A percentile compares a stretch with the other conserved stretches of the same genome.
Conservation (phyloP, 2,797 vertebrate genomes). For the Scolopax rusticola region DNA sequence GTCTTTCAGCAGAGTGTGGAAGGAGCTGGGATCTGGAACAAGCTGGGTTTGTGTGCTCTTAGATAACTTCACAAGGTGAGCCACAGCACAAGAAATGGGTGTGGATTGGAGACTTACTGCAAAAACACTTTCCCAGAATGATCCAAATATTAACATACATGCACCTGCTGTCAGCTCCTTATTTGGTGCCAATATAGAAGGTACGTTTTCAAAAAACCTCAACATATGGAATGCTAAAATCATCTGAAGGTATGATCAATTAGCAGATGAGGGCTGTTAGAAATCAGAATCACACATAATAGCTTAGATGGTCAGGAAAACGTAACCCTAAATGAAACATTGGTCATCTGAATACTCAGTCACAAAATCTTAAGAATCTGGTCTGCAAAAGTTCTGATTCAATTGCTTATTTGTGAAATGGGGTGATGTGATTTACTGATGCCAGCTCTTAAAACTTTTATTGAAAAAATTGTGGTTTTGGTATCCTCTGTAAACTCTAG, state of each 20-base stretch:
- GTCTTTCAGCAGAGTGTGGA: not conserved
- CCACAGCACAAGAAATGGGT: not conserved
- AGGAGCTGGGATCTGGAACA: not conserved
- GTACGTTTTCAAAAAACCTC: not conserved
- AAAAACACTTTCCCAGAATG: not conserved
- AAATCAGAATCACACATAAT: not conserved
- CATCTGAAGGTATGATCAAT: not conserved
- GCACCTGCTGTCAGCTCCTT: not conserved
- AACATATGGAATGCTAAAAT: not conserved
- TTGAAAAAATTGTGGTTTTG: not conserved
- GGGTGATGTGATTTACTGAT: not conserved
- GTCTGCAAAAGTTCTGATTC: not conserved
- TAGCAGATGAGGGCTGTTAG: not conserved
- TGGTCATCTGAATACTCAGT: not conserved
- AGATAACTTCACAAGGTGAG: not conserved
- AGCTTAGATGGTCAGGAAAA: not conserved
- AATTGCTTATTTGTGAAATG: not conserved
- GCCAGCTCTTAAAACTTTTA: not conserved
- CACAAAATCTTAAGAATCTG: not conserved
- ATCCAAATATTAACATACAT: not conserved
- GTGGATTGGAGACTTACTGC: not conserved
- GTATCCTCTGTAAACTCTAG: not conserved
- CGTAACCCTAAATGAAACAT: not conserved
- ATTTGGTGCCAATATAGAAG: not conserved
- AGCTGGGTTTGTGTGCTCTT: accelerated